These are phyloP conservation scores for Amiota minor DNA, from an alignment of 2,888 invertebrate genomes.

Conservation along the genomic window DNA sequence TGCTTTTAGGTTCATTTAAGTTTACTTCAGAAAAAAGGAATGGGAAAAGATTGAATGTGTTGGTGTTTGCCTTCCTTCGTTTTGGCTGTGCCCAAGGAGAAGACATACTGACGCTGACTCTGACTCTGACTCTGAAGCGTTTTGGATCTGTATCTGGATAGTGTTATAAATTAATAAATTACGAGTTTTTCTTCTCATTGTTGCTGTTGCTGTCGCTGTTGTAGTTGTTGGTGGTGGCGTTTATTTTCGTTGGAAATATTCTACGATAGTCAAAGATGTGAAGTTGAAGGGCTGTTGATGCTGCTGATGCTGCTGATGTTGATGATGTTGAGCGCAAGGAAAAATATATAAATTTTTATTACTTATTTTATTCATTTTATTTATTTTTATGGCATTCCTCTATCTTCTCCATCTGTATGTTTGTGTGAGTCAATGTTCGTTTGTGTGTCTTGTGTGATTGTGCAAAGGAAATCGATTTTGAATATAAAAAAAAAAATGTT, in stretches of 20 bases:
- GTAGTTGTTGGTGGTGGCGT: background rate
- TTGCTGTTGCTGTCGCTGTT: background rate
- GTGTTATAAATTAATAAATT: constrained; percentile 72
- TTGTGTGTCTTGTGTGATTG: background rate
- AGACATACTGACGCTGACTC: constrained; percentile 10
- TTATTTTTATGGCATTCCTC: background rate
- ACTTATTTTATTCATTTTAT: constrained; percentile 28
- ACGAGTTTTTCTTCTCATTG: constrained; percentile 59
- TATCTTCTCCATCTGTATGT: background rate
- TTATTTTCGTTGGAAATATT: no score
- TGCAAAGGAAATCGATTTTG: constrained; percentile 19
- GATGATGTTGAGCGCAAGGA: constrained; percentile 35
- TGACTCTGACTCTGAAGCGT: constrained; percentile 10
- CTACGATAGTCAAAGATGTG: no score
- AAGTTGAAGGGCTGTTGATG: background rate
- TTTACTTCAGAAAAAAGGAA: no score
- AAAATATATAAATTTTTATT: constrained; percentile 39
- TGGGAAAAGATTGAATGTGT: no score
- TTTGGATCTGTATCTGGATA: constrained; percentile 32
- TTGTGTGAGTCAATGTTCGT: background rate
- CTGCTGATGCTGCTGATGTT: background rate
- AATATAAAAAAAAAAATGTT: background rate
- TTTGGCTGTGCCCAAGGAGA: no score
- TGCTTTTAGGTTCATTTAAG: no score
- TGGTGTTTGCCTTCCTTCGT: no score